Base-by-base conservation (phyloP, 2,797 vertebrate species). In the Crocodylus rhombifer region DNA sequence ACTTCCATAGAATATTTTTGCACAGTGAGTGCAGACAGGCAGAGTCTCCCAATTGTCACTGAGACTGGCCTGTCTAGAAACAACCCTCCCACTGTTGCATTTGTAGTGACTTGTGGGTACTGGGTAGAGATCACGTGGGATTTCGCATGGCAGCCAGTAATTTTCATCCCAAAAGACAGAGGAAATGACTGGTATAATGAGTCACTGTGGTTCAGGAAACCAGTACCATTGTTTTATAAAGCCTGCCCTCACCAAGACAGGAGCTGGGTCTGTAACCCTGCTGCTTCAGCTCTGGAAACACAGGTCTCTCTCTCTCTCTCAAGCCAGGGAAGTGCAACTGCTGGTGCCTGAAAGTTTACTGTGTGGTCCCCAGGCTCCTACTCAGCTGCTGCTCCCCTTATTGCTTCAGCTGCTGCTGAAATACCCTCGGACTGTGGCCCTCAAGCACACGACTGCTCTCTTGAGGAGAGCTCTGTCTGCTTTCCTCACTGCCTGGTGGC, bases 11-110 rank as follows among this genome's bases (percentile, higher is more conserved):
- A 23, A 57, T 33, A 3, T 63, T 82, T 78, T 64, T 61, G 77
- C 62, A 74, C 20, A 1, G 4, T 60, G 16, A 33, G n/a, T 60
- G 57, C n/a, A 77, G 73, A 63, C 2, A 0, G 67, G 42, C 64
- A 78, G 11, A 13, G 7, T 82, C 84, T 61, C 2, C 1, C 58
- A 83, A 92, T 81, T 2, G 14, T 0, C 0, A 2, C 2, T 25
- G 8, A 79, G 23, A 93, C 10, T 1, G 2, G 14, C 10, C 25
- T n/a, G 8, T 57, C 78, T 57, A 28, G 11, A 16, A 36, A 13
- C 14, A 60, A 56, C 60, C 2, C 7, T 88, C 42, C 62, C 55
- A 21, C 73, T 1, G 0, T 33, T 69, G 80, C 3, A 6, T 67
- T 21, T 21, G 30, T 51, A 51, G 42, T 51, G 42, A 51, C 42